Evolutionary conservation across 2,797 vertebrate species (phyloP), one percentile per base, ranked within the genome.

Genomic region (Eidolon dupreanum): DNA sequence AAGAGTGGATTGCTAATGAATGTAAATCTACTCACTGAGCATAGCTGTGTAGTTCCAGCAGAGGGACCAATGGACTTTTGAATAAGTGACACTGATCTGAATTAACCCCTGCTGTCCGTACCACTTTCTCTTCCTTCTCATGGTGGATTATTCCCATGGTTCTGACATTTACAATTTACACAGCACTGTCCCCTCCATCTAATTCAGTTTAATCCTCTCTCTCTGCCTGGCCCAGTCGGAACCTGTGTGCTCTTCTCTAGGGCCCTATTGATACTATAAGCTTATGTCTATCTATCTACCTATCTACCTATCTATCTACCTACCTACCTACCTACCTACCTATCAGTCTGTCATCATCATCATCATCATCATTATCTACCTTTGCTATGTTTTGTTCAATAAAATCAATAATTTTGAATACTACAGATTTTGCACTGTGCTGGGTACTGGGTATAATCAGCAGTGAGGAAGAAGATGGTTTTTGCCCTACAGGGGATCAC

Each of bases 101-200:
- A 7, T 61, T 36, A 63, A 16, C 38, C 28, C 33, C 36, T 70
- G 61, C 33, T n/a, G 36, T 46, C 43, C 33, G 28, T 1, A 6
- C 2, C 2, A 17, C 46, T 75, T n/a, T 20, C 65, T 75, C 11
- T 38, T 74, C n/a, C n/a, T 82, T n/a, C 24, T 38, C 20, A 1
- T 0, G 9, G 20, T 9, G 49, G 3, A 13, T 49, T 38, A 43
- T 41, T 8, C 11, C 17, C 12, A 1, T 8, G 43, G 2, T 8
- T 24, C 10, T 81, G 28, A 11, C 12, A 12, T 49, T 61, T 11
- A 36, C 3, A 38, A 2, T 36, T 24, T 31, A 11, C 24, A 49
- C 0, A 1, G 61, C 28, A 3, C 36, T 75, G 28, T 90, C 0
- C 9, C 26, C 26, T 87, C 9, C 16, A 20, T 65, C 43, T 9